Evolutionary conservation across 2,888 invertebrate genomes (phyloP), one percentile per base, ranked within the genome.

Genomic region (Acleris holmiana): DNA sequence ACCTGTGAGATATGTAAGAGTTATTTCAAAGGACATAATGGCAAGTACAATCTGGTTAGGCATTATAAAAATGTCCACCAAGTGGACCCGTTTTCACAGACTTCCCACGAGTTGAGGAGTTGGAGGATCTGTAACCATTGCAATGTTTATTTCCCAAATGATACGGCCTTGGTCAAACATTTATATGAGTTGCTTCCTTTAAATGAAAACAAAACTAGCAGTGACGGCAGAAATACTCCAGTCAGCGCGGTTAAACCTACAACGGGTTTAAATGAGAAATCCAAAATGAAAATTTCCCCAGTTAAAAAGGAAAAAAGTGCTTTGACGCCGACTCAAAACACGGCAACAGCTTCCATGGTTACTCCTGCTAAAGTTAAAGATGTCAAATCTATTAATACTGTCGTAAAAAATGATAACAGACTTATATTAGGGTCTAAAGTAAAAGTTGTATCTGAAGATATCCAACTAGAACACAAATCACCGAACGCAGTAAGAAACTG

Each of bases 101-200:
- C 46, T 6, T 4, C 18, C 48, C 18, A 47, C 1, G 51, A 49
- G 2, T 47, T 19, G n/a, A 58, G 29, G 5, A 66, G 7, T 6
- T 63, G 59, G 13, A 72, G 66, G n/a, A 66, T 72, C 4, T 85
- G 85, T n/a, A 77, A 80, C 15, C 85, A 85, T 35, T 85, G 85
- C 21, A 74, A 82, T 0, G 70, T 69, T 0, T 74, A 72, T 0
- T 85, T 84, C 10, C 69, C 78, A 0, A 74, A 80, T 46, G 75
- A 81, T 3, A 77, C 74, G 0, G 66, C 75, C 0, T 54, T 85
- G 0, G 84, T 84, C 0, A 80, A 78, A 41, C 85, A 85, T 70
- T 23, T 85, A 0, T 84, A 84, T 8, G 76, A 82, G 17, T 35
- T 83, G 0, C n/a, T 84, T 0, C 75, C 79, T 0, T 40, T 71